These are phyloP conservation scores for Vicugna pacos DNA, from an alignment of 2,113 vertebrate species.

Conservation along the genomic window DNA sequence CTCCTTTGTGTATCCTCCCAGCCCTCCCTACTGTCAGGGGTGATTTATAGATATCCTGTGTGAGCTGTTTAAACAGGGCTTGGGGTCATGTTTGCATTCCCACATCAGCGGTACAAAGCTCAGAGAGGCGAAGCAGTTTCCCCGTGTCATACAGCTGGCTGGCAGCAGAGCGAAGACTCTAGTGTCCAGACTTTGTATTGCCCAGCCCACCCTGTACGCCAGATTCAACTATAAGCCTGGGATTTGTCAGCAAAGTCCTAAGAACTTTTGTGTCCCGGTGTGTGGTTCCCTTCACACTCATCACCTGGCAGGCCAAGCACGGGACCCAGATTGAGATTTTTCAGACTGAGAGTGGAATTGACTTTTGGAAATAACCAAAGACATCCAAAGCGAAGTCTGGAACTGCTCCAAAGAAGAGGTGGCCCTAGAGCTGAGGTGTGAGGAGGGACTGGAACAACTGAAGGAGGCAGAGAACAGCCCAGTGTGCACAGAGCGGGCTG, in stretches of 20 bases:
- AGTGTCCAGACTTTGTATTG: neutral
- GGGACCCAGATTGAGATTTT: neutral
- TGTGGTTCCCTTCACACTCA: neutral
- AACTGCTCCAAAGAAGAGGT: neutral
- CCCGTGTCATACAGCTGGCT: neutral
- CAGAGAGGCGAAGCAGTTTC: neutral
- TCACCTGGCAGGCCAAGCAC: neutral
- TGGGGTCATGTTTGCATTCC: neutral
- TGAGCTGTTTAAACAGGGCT: neutral
- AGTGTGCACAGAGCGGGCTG: neutral
- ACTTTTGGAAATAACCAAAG: conserved; percentile 12
- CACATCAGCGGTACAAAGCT: neutral
- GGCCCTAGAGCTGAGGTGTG: neutral
- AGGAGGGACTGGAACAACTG: neutral
- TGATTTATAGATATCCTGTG: neutral
- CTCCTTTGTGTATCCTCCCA: neutral
- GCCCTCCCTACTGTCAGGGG: neutral
- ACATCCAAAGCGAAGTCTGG: neutral
- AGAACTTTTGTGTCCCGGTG: neutral
- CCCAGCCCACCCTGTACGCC: rapidly evolving
- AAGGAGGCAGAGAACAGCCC: neutral
- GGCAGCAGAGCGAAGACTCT: neutral
- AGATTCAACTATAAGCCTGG: neutral
- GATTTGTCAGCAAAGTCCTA: neutral
- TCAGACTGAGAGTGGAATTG: neutral